A percentile compares a stretch with the other conserved stretches of the same genome.
These are phyloP conservation scores for Hippoglossus hippoglossus DNA, from an alignment of 2,797 vertebrate species.

Conservation along the genomic window DNA sequence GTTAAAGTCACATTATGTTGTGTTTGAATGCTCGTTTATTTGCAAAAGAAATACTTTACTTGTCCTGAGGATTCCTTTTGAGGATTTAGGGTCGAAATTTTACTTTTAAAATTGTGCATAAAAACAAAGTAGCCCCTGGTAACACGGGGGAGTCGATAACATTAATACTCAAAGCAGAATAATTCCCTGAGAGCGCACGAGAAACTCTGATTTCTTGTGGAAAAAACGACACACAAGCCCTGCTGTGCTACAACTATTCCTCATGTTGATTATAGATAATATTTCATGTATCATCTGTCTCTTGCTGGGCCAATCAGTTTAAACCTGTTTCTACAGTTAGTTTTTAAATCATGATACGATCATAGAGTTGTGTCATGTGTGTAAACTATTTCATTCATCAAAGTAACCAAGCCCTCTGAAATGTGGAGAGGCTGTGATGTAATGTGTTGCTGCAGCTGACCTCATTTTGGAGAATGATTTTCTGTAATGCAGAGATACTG, in stretches of 20 bases:
- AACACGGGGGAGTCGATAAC: constrained; percentile 31
- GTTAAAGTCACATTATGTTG: constrained; percentile 47
- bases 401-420: constrained; percentile 50
- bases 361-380: constrained; percentile 48
- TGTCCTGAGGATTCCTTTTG: constrained; percentile 18
- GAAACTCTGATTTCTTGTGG: constrained; percentile 40
- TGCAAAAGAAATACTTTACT: constrained; percentile 38
- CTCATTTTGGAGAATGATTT: constrained; percentile 68
- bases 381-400: constrained; percentile 72
- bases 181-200: constrained; percentile 42
- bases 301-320: constrained; percentile 8
- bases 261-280: constrained; percentile 23
- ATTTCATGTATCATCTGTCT: background rate
- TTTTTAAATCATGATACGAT: constrained; percentile 44
- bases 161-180: constrained; percentile 40
- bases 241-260: constrained; percentile 17
- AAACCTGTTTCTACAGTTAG: constrained; percentile 8
- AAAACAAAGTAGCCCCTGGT: constrained; percentile 35
- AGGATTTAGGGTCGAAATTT: constrained; percentile 10
- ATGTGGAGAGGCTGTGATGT: constrained; percentile 55
- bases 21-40: constrained; percentile 30
- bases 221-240: constrained; percentile 41
- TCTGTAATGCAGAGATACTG: constrained; percentile 63
- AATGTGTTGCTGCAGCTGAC: constrained; percentile 69
- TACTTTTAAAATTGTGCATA: constrained; percentile 38